Base-by-base conservation (phyloP, 2,797 vertebrate genomes). In the Sebastolobus alascanus region DNA sequence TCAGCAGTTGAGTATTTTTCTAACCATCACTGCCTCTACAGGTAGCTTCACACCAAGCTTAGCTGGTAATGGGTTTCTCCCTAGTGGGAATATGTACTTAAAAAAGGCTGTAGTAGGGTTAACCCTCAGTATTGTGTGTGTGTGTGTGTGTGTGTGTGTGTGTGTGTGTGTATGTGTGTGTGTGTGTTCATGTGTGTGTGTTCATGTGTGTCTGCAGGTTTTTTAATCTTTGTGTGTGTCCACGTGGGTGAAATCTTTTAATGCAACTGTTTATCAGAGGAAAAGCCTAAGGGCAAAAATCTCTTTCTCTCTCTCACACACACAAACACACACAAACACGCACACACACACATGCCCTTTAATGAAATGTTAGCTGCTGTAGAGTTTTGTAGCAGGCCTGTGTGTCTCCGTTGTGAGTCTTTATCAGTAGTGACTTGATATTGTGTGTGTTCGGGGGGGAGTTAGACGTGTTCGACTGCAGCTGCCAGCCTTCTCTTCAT, bases 191-290 rank as follows among this genome's bases (percentile, higher is more conserved):
- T 55, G 12, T 65, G 38, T 80, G 14, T 73, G 43, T 38, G n/a
- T 33, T 8, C 6, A 9, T n/a, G 25, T 37, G 22, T 75, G 78
- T 72, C 9, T 77, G 55, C 35, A 31, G 50, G 60, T 56, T 25
- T 29, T 79, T 65, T 66, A 43, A 70, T 80, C 82, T 73, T 38
- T 81, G 29, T 80, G 67, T 83, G 70, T 78, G 80, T 87, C 73
- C 73, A 80, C 40, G 58, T 85, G 84, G 81, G 61, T 79, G 58
- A 83, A 89, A 87, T 90, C 80, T 90, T 91, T 88, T 87, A 91
- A 92, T 91, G 80, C 76, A 91, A 85, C 83, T 88, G 63, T 92
- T 90, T 90, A 93, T 88, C 80, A 80, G 83, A 89, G 83, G 63
- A 84, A 80, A 89, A 83, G 86, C 89, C 90, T 79, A 52, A 75